Evolutionary conservation across 2,797 vertebrate genomes (phyloP).

Genomic region (Selene dorsalis): DNA sequence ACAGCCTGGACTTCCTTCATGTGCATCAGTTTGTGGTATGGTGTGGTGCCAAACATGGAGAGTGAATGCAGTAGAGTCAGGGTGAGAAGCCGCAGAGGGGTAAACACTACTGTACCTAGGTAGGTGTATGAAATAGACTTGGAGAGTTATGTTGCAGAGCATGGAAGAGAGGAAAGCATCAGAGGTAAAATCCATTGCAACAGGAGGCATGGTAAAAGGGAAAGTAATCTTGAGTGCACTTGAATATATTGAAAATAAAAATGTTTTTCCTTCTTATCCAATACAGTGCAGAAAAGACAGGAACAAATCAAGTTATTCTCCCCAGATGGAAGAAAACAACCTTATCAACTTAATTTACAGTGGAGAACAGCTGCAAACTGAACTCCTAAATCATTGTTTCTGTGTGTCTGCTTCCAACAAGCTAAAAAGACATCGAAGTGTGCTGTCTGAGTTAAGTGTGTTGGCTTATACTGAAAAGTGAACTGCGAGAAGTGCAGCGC

Average conservation of each 20-base stretch:
- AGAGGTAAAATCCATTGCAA: neutral
- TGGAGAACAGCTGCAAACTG: neutral
- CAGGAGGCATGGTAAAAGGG: neutral
- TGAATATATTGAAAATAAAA: neutral
- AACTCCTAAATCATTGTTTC: neutral
- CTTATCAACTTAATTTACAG: neutral
- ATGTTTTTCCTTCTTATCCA: neutral
- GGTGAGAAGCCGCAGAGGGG: constrained; percentile 73
- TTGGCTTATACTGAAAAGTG: constrained; percentile 16
- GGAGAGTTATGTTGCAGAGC: constrained; percentile 10
- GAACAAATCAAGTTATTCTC: neutral
- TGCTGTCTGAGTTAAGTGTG: neutral
- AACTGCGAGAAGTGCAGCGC: constrained; percentile 47
- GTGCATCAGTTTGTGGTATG: constrained; percentile 71
- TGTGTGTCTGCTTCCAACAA: neutral
- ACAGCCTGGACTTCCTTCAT: constrained; percentile 46
- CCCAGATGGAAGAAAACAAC: neutral
- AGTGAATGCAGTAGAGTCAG: constrained; percentile 57
- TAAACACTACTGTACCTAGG: constrained; percentile 65
- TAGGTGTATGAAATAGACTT: constrained; percentile 53
- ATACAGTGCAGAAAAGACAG: neutral
- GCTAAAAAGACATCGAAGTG: neutral
- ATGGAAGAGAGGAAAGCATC: neutral
- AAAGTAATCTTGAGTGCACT: neutral
- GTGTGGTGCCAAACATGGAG: constrained; percentile 66